Percentiles rank a stretch among this genome's conserved stretches.
These are phyloP conservation scores for Drosophila affinis DNA, from an alignment of 2,888 invertebrate species.

Conservation along the genomic window DNA sequence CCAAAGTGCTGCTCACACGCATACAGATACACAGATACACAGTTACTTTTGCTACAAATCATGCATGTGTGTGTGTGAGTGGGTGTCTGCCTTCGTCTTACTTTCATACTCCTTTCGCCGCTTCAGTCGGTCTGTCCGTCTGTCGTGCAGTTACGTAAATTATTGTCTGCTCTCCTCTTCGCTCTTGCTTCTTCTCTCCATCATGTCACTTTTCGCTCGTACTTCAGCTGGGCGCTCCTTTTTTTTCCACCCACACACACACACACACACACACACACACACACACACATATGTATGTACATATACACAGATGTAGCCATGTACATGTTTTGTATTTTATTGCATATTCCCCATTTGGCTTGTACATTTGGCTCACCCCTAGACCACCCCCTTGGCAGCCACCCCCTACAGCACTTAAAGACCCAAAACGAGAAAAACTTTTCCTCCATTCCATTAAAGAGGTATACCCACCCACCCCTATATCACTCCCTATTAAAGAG, in stretches of 20 bases:
- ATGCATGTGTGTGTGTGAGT: constrained; percentile 37
- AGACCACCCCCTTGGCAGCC: constrained; percentile 6
- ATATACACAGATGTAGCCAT: constrained; percentile 19
- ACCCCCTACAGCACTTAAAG: constrained; percentile 58
- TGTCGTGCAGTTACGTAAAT: constrained; percentile 71
- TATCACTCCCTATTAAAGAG: not conserved
- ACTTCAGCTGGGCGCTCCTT: constrained; percentile 46
- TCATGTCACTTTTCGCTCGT: constrained; percentile 71
- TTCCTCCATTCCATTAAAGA: constrained; percentile 52
- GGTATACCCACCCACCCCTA: constrained; percentile 29
- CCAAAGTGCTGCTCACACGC: constrained; percentile 57
- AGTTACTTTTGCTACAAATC: constrained; percentile 57
- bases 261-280: constrained; percentile 23
- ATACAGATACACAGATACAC: constrained; percentile 30
- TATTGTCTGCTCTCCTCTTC: constrained; percentile 65
- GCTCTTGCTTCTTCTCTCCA: constrained; percentile 24
- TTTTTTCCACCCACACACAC: constrained; percentile 33
- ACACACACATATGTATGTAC: constrained; percentile 11
- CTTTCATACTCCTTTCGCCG: constrained; percentile 33
- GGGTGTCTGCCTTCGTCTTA: constrained; percentile 24
- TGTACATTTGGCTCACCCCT: constrained; percentile 45
- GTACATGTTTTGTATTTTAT: constrained; percentile 71
- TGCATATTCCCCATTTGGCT: constrained; percentile 78
- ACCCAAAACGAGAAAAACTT: constrained; percentile 39
- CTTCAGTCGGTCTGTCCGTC: constrained; percentile 16